Evolutionary conservation across 1,140 invertebrate species (phyloP).

Genomic region (Maniola jurtina): DNA sequence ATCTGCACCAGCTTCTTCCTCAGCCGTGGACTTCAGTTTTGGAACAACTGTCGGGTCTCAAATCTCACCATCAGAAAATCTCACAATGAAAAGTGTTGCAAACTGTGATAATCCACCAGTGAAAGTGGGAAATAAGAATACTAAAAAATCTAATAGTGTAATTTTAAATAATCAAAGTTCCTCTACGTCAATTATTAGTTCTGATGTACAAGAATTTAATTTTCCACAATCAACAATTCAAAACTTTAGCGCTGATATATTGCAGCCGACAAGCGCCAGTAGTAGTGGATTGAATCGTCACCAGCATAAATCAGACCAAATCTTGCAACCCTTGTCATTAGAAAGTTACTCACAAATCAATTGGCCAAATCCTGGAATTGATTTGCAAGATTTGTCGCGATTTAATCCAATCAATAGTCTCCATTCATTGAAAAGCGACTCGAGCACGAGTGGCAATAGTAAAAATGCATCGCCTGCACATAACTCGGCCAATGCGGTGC

Average conservation of each 20-base stretch:
- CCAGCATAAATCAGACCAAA: constrained; percentile 66
- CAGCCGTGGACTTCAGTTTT: constrained; percentile 4
- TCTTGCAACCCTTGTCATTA: constrained; percentile 72
- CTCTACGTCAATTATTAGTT: constrained; percentile 10
- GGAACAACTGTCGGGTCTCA: constrained; percentile 5
- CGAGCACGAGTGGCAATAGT: constrained; percentile 45
- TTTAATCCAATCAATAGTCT: constrained; percentile 78
- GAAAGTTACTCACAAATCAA: constrained; percentile 80
- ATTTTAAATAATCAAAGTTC: constrained; percentile 19
- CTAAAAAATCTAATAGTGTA: constrained; percentile 14
- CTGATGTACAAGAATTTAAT: constrained; percentile 9
- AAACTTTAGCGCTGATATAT: constrained; percentile 34
- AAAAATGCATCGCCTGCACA: constrained; percentile 55
- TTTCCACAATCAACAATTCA: not conserved
- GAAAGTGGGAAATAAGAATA: constrained; percentile 1
- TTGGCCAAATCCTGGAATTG: constrained; percentile 83
- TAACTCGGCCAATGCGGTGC: constrained; percentile 39
- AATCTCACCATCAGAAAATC: constrained; percentile 9
- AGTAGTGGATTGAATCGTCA: constrained; percentile 21
- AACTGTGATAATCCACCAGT: not conserved
- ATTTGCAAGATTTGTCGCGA: constrained; percentile 81
- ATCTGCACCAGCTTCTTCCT: constrained; percentile 44
- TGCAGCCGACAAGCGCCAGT: constrained; percentile 45
- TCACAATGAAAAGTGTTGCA: not conserved
- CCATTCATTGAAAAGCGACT: constrained; percentile 64